These are phyloP conservation scores for Antheraea yamamai DNA, from an alignment of 2,888 invertebrate genomes.

Conservation along the genomic window DNA sequence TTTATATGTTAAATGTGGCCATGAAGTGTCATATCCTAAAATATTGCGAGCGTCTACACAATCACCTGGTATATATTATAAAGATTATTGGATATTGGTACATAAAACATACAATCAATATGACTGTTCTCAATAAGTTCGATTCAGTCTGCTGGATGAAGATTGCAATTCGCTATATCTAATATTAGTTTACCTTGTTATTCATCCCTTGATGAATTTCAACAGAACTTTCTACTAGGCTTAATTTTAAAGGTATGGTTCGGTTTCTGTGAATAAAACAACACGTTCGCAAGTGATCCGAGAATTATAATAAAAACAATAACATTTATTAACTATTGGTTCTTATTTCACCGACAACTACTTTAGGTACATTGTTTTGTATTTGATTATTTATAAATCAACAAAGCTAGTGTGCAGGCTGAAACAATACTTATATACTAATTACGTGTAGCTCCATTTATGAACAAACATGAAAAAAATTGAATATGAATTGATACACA, in stretches of 20 bases:
- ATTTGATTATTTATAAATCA: constrained; percentile 69
- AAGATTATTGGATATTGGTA: too few relatives aligned
- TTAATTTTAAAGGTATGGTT: neutral
- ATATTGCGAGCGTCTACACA: too few relatives aligned
- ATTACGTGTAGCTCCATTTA: neutral
- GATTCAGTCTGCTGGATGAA: too few relatives aligned
- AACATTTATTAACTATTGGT: constrained; percentile 81
- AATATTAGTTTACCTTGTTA: too few relatives aligned
- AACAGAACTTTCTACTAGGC: neutral
- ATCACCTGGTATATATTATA: too few relatives aligned
- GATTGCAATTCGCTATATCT: too few relatives aligned
- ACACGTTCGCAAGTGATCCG: constrained; percentile 76
- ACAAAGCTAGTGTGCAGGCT: constrained; percentile 65
- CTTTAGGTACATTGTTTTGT: constrained; percentile 77
- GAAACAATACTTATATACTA: constrained; percentile 43
- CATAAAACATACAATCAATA: too few relatives aligned
- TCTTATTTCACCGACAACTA: constrained; percentile 72
- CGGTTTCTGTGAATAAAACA: constrained; percentile 66
- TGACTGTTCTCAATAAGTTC: too few relatives aligned
- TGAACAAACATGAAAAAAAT: neutral
- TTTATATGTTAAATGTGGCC: too few relatives aligned
- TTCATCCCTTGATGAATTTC: neutral
- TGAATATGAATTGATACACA: neutral
- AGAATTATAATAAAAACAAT: constrained; percentile 81
- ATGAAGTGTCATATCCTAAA: too few relatives aligned